Evolutionary conservation across 1,140 invertebrate species (phyloP).

Genomic region (Bicyclus anynana): DNA sequence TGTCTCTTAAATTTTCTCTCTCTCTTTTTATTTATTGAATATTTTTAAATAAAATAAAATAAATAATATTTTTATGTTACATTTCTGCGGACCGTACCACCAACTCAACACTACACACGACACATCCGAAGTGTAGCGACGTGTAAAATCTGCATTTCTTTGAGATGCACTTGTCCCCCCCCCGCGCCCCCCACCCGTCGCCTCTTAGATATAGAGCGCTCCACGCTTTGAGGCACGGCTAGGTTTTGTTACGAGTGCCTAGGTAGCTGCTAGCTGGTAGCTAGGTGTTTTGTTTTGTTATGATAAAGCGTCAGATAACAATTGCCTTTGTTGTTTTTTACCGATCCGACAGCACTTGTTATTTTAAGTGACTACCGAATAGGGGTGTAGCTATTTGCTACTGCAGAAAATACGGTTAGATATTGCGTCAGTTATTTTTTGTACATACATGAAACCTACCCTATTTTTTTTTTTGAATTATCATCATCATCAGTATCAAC

Average conservation of each 20-base stretch:
- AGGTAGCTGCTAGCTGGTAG: too few species aligned
- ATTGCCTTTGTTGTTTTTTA: conserved; percentile 51
- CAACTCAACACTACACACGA: conserved; percentile 57
- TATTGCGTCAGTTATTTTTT: too few species aligned
- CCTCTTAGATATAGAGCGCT: conserved; percentile 68
- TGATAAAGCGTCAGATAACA: conserved; percentile 43
- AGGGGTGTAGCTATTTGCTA: not conserved
- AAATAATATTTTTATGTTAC: conserved; percentile 5
- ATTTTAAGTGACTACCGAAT: conserved; percentile 1
- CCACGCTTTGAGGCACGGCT: conserved; percentile 67
- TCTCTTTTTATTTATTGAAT: not conserved
- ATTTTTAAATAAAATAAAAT: conserved; percentile 9
- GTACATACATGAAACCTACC: too few species aligned
- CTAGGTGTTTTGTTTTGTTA: conserved; percentile 57
- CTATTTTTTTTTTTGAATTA: too few species aligned
- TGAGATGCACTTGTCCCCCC: conserved; percentile 72
- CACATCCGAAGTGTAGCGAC: conserved; percentile 72
- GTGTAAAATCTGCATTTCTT: conserved; percentile 77
- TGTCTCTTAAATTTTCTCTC: too few species aligned
- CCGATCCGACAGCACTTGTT: conserved; percentile 10
- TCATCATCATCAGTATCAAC: too few species aligned
- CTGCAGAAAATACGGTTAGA: not conserved
- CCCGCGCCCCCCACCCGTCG: conserved; percentile 25
- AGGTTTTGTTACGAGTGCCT: conserved; percentile 61
- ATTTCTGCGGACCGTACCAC: conserved; percentile 34